Evolutionary conservation across 2,888 invertebrate genomes (phyloP).

Genomic region (Heliconius aoede): DNA sequence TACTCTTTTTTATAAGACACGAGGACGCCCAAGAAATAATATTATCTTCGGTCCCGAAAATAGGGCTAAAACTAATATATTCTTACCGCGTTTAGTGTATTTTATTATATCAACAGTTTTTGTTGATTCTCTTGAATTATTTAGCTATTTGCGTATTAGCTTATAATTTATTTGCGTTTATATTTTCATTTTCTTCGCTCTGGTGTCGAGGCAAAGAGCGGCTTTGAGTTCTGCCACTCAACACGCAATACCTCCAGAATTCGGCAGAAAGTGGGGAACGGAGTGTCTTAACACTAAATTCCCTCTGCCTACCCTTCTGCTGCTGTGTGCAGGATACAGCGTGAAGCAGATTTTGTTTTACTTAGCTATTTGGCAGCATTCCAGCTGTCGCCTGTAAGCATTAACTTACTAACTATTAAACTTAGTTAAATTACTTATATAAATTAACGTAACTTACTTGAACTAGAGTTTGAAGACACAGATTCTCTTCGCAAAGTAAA

Average conservation of each 20-base stretch:
- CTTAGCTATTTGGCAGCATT: background rate
- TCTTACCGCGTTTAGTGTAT: background rate
- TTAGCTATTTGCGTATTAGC: background rate
- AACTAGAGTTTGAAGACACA: constrained; percentile 42
- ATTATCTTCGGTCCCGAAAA: background rate
- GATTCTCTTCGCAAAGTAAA: constrained; percentile 30
- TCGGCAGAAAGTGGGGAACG: no score
- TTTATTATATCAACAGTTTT: background rate
- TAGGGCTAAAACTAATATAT: background rate
- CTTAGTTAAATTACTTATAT: background rate
- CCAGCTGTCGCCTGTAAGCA: background rate
- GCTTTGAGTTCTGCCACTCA: no score
- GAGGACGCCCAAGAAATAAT: background rate
- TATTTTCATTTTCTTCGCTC: no score
- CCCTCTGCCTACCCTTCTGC: no score
- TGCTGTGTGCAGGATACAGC: no score
- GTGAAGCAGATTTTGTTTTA: no score
- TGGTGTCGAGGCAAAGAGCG: no score
- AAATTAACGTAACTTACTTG: constrained; percentile 43
- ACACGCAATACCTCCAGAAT: no score
- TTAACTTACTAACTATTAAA: background rate
- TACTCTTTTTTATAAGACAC: constrained; percentile 3
- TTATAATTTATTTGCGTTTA: no score
- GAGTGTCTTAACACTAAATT: no score
- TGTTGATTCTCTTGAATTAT: background rate